Conservation (phyloP, 2,113 vertebrate species). For the Desmodus rotundus region DNA sequence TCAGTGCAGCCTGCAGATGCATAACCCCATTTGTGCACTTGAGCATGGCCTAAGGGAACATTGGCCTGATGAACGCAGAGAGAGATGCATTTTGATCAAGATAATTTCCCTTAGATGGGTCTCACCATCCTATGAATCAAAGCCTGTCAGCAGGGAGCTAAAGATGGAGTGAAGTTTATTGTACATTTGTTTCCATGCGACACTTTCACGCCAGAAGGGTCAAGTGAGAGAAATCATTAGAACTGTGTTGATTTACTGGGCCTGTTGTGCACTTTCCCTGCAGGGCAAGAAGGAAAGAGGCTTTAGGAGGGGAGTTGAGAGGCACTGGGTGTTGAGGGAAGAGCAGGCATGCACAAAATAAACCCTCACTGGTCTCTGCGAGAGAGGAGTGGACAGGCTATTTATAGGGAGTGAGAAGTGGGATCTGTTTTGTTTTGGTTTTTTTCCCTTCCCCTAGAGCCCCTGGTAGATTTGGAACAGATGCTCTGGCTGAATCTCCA, state of each 20-base stretch:
- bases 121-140: slow-evolving; percentile 92
- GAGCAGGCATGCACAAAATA: slow-evolving; percentile 36
- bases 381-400: not conserved
- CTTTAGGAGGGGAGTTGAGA: slow-evolving; percentile 28
- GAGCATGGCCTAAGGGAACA: slow-evolving; percentile 71
- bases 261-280: slow-evolving; percentile 76
- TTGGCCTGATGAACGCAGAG: slow-evolving; percentile 87
- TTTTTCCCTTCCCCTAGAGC: not conserved
- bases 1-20: slow-evolving; percentile 68
- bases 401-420: not conserved
- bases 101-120: slow-evolving; percentile 90
- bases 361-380: slow-evolving; percentile 9
- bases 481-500: slow-evolving; percentile 35
- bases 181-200: slow-evolving; percentile 87
- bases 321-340: not conserved
- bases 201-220: slow-evolving; percentile 86
- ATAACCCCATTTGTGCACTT: slow-evolving; percentile 68
- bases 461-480: slow-evolving; percentile 46
- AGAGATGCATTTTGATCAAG: slow-evolving; percentile 87
- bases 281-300: slow-evolving; percentile 58
- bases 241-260: slow-evolving; percentile 91
- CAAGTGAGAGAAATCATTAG: slow-evolving; percentile 93
- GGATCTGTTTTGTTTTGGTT: not conserved
- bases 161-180: slow-evolving; percentile 90
- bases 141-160: slow-evolving; percentile 88